phyloP scores from a whole-genome alignment of 2,797 vertebrate genomes.

The Limnodromus scolopaceus region DNA sequence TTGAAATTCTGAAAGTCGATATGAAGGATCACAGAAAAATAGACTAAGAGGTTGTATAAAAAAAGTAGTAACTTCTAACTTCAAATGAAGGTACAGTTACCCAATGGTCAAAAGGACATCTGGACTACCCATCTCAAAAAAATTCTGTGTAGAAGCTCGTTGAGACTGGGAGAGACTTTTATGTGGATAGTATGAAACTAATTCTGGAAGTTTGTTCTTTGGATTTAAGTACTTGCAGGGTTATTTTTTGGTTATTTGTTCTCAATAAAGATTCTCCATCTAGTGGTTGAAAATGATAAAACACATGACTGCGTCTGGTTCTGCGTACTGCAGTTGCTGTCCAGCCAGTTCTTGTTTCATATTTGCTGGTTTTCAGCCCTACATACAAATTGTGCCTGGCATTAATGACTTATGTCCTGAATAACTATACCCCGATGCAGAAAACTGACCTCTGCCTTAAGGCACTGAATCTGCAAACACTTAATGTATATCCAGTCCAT shows the following conservation, averaged over 20 bases:
- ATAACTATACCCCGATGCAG: neutral
- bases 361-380: neutral
- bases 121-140: neutral
- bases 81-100: neutral
- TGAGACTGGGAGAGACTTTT: neutral
- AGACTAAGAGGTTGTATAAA: neutral
- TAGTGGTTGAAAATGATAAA: neutral
- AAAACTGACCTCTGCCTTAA: neutral
- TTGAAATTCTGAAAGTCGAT: neutral
- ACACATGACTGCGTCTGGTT: neutral
- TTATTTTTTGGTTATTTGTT: neutral
- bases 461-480: neutral
- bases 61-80: neutral
- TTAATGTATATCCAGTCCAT: fast-evolving
- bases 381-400: neutral
- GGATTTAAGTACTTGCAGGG: neutral
- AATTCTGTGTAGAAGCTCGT: neutral
- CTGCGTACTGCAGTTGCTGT: neutral
- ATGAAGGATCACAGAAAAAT: neutral
- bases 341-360: fast-evolving
- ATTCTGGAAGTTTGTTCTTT: neutral
- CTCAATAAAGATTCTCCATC: neutral
- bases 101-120: neutral
- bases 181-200: neutral
- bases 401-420: neutral